Evolutionary conservation across 2,113 vertebrate genomes (phyloP).

Genomic region (Asarcornis scutulata): DNA sequence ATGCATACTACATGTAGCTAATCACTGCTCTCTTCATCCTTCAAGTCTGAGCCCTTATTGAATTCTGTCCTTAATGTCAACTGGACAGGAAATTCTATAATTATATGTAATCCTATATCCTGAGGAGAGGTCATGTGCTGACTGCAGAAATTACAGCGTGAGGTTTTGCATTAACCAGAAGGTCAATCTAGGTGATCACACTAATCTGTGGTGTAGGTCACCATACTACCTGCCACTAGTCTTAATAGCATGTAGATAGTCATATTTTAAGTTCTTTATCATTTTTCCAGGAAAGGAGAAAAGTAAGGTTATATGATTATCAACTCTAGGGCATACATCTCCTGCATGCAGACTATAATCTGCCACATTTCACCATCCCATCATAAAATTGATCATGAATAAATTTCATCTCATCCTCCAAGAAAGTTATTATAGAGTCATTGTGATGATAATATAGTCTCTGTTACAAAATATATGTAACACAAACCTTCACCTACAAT

Average conservation of each 20-base stretch:
- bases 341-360: not conserved
- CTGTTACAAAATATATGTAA: not conserved
- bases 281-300: not conserved
- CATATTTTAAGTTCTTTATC: not conserved
- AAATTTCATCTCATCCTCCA: not conserved
- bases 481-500: not conserved
- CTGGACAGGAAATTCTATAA: constrained; percentile 10
- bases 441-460: not conserved
- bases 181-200: not conserved
- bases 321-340: not conserved
- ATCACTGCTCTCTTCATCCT: constrained; percentile 2
- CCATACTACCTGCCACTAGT: not conserved
- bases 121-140: not conserved
- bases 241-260: not conserved
- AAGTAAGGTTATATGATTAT: not conserved
- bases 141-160: not conserved
- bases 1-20: not conserved
- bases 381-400: not conserved
- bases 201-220: not conserved
- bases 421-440: not conserved
- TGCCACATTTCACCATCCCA: not conserved
- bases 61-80: not conserved
- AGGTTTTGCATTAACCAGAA: not conserved
- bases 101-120: not conserved
- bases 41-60: not conserved